These are phyloP conservation scores for Myiotriccus ornatus DNA, from an alignment of 2,797 vertebrate genomes.

Conservation along the genomic window DNA sequence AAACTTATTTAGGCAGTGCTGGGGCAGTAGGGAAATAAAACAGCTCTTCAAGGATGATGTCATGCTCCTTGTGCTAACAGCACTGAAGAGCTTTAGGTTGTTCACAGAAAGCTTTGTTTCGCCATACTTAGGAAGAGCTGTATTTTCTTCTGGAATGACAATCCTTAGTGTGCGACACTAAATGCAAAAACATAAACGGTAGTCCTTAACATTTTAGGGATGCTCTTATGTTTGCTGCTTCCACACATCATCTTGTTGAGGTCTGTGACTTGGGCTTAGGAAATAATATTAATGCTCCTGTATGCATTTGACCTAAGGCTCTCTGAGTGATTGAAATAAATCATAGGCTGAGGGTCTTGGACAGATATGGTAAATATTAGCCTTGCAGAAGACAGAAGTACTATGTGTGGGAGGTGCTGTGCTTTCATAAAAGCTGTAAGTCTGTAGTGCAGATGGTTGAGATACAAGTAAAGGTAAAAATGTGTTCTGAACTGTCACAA, in stretches of 20 bases:
- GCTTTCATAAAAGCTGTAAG: slow-evolving; percentile 3
- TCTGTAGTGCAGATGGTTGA: neutral
- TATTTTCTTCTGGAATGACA: neutral
- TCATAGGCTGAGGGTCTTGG: neutral
- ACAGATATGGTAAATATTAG: neutral
- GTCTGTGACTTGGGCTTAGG: neutral
- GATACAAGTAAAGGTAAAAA: neutral
- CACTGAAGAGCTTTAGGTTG: neutral
- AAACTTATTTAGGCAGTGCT: neutral
- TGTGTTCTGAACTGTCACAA: neutral
- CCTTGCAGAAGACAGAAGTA: neutral
- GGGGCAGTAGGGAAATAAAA: neutral
- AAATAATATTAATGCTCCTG: neutral
- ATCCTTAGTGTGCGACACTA: neutral
- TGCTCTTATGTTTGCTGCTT: neutral
- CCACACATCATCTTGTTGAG: neutral
- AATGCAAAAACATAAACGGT: neutral
- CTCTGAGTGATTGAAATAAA: neutral
- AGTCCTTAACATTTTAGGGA: neutral
- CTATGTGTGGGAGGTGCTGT: neutral
- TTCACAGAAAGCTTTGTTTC: neutral
- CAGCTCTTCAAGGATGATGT: neutral
- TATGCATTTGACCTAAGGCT: neutral
- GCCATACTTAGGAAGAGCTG: neutral
- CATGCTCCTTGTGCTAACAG: neutral